These are phyloP conservation scores for Parauchenoglanis punctatus DNA, from an alignment of 2,797 vertebrate genomes.

Conservation along the genomic window DNA sequence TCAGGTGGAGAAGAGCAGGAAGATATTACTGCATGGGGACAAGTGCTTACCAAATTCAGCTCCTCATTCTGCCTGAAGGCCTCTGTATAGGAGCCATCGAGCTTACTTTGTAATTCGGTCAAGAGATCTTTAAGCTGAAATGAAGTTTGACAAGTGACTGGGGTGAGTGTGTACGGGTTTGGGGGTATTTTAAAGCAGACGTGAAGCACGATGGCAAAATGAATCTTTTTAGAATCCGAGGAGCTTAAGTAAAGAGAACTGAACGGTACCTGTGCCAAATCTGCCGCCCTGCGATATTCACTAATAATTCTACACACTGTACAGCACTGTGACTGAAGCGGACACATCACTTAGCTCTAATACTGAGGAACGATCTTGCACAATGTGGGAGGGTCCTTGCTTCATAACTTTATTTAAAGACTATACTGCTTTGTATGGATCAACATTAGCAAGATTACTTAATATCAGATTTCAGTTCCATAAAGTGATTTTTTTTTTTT, in stretches of 20 bases:
- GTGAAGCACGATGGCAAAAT: not conserved
- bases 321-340: not conserved
- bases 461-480: not conserved
- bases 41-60: constrained; percentile 95
- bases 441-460: not conserved
- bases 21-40: constrained; percentile 42
- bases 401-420: not conserved
- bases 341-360: not conserved
- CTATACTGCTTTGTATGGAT: not conserved
- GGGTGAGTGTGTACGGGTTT: constrained; percentile 16
- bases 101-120: constrained; percentile 99
- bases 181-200: constrained; percentile 1
- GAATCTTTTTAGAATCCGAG: not conserved
- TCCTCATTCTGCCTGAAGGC: constrained; percentile 99
- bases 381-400: not conserved
- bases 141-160: constrained; percentile 84
- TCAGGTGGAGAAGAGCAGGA: constrained; percentile 24
- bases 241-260: not conserved
- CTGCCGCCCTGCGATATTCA: not conserved
- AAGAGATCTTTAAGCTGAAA: constrained; percentile 99
- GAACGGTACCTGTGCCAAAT: not conserved
- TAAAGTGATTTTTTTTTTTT: not conserved
- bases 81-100: constrained; percentile 98
- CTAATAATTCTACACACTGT: not conserved
- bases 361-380: not conserved